Base-by-base conservation (phyloP, 2,113 vertebrate species). In the Amphiprion percula region DNA sequence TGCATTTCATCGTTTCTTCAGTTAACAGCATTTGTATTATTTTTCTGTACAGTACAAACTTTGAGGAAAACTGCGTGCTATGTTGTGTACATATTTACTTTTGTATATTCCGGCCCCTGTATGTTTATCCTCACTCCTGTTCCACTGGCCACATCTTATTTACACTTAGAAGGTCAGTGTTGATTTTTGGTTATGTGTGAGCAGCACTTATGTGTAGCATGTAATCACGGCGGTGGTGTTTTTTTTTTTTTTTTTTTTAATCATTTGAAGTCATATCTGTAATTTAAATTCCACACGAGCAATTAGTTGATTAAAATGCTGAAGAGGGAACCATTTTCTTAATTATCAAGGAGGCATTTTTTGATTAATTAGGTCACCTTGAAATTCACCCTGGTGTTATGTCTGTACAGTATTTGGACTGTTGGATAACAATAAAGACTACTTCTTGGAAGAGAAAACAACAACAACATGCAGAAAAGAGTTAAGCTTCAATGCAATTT, bases 1-100 rank as follows among this genome's bases (percentile, higher is more conserved):
- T n/a, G 77, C 30, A 68, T 77, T 80, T 78, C 39, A 78, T 60
- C 21, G 33, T 66, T 9, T 6, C 17, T 74, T 79, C 77, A 55
- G 26, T 76, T 56, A 63, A 56, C 11, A 59, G n/a, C 10, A 71
- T 62, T 73, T 63, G 46, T 79, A 12, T 50, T 68, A 28, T 8
- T 59, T 64, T 33, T 67, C n/a, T 46, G 10, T 47, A n/a, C 58
- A 39, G 17, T 77, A 39, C 10, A 80, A 66, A 26, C 62, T 73
- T 28, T 10, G 6, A 55, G 28, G 17, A 68, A 68, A 77, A 0
- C 58, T 49, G 10, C 65, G 41, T 16, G 53, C 47, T 50, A 10
- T 16, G 2, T 21, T 49, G 12, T 19, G 4, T 39, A 28, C 23
- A 61, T 49, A 74, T 59, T 72, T n/a, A 54, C 62, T 16, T 50